A percentile compares a stretch with the other conserved stretches of the same genome.
Evolutionary conservation across 2,113 vertebrate species (phyloP).

Genomic region (Saimiri boliviensis): DNA sequence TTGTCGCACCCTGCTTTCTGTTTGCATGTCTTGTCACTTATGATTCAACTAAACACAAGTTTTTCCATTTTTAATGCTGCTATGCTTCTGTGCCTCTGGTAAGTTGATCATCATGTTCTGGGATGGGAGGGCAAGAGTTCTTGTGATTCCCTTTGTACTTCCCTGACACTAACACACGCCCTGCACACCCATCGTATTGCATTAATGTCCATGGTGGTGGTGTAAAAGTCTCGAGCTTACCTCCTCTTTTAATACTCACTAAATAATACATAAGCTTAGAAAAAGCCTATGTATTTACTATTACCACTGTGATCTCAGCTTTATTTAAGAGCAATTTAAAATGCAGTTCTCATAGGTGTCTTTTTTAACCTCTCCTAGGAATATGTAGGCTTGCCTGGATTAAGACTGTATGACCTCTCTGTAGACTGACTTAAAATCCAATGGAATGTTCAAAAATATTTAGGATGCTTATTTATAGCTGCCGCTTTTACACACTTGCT

Average conservation of each 20-base stretch:
- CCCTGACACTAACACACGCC: constrained; percentile 33
- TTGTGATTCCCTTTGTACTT: neutral
- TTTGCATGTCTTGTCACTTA: constrained; percentile 74
- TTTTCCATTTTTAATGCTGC: constrained; percentile 84
- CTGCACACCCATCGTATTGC: neutral
- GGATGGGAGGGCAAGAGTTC: constrained; percentile 63
- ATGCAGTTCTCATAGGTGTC: neutral
- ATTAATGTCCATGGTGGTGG: neutral
- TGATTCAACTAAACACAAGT: constrained; percentile 74
- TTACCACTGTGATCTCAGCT: neutral
- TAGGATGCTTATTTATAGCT: neutral
- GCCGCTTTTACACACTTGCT: neutral
- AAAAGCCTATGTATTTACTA: neutral
- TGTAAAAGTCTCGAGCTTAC: neutral
- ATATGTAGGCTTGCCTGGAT: neutral
- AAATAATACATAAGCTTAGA: neutral
- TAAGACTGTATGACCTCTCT: neutral
- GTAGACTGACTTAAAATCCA: neutral
- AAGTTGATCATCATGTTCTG: constrained; percentile 78
- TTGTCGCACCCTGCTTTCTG: constrained; percentile 44
- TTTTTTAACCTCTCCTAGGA: neutral
- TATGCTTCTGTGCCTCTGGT: constrained; percentile 83
- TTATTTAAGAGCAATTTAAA: constrained; percentile 6
- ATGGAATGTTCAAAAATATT: neutral
- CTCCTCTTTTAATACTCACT: constrained; percentile 8